Evolutionary conservation across 2,113 vertebrate genomes (phyloP).

Genomic region (Formicarius rufipectus): DNA sequence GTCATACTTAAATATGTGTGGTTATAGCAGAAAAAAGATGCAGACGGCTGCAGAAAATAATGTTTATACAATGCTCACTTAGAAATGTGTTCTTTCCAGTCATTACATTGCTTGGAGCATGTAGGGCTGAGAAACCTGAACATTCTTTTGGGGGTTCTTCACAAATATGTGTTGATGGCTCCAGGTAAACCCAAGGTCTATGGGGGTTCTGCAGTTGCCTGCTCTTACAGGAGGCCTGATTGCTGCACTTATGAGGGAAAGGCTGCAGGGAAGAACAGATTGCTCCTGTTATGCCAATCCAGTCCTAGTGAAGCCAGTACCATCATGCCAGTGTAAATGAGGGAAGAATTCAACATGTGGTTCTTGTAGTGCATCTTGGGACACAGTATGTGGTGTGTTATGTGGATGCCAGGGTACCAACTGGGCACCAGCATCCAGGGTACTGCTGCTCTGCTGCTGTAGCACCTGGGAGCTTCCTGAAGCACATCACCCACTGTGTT

Average conservation of each 20-base stretch:
- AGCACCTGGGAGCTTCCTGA: not conserved
- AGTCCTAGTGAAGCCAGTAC: not conserved
- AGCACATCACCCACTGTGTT: not conserved
- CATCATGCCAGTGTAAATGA: not conserved
- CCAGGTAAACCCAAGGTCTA: not conserved
- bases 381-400: not conserved
- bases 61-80: not conserved
- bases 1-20: conserved; percentile 2
- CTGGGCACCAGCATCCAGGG: not conserved
- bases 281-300: not conserved
- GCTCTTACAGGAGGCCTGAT: not conserved
- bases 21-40: conserved; percentile 39
- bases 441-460: not conserved
- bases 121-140: not conserved
- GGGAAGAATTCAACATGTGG: not conserved
- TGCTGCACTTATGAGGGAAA: not conserved
- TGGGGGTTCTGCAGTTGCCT: not conserved
- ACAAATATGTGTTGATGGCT: not conserved
- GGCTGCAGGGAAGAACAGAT: not conserved
- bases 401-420: not conserved
- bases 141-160: not conserved
- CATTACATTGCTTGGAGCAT: not conserved
- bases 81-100: not conserved
- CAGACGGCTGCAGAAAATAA: not conserved
- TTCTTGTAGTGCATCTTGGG: not conserved